Evolutionary conservation across 2,113 vertebrate species (phyloP).

Genomic region (Cervus canadensis): DNA sequence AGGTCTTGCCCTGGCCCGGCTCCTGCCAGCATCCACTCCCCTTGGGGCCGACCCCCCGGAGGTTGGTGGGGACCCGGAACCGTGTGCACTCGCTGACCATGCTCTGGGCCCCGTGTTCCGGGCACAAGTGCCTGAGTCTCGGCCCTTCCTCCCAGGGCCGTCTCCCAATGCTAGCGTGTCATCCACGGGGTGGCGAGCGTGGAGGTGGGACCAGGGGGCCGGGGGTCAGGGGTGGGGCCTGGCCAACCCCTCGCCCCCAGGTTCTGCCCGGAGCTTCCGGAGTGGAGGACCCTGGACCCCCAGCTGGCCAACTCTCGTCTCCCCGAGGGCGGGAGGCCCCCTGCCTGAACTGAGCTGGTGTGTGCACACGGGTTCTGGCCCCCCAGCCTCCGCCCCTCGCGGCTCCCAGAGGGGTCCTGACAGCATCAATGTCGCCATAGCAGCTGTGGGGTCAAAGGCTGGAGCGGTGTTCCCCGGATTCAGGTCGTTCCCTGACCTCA

Average conservation of each 20-base stretch:
- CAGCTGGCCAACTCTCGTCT: not conserved
- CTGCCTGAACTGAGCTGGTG: rapidly evolving
- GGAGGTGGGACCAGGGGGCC: rapidly evolving
- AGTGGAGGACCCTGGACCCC: not conserved
- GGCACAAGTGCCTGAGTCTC: not conserved
- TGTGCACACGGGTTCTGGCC: rapidly evolving
- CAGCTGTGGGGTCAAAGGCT: not conserved
- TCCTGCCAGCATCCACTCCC: not conserved
- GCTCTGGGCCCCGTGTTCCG: not conserved
- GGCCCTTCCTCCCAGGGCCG: not conserved
- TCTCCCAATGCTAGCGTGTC: not conserved
- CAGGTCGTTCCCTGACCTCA: not conserved
- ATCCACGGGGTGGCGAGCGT: rapidly evolving
- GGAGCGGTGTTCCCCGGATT: rapidly evolving
- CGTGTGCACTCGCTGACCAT: rapidly evolving
- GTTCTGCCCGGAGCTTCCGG: not conserved
- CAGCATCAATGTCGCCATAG: rapidly evolving
- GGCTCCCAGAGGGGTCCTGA: not conserved
- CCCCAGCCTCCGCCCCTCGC: not conserved
- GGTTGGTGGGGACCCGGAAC: rapidly evolving
- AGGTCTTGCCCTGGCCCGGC: not conserved
- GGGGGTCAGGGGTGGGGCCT: not conserved
- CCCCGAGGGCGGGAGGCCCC: too few relatives aligned
- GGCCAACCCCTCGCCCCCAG: rapidly evolving
- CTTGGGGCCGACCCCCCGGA: rapidly evolving